Evolutionary conservation across 2,113 vertebrate species (phyloP), one percentile per base, ranked within the genome.

Genomic region (Rousettus leschenaultii): DNA sequence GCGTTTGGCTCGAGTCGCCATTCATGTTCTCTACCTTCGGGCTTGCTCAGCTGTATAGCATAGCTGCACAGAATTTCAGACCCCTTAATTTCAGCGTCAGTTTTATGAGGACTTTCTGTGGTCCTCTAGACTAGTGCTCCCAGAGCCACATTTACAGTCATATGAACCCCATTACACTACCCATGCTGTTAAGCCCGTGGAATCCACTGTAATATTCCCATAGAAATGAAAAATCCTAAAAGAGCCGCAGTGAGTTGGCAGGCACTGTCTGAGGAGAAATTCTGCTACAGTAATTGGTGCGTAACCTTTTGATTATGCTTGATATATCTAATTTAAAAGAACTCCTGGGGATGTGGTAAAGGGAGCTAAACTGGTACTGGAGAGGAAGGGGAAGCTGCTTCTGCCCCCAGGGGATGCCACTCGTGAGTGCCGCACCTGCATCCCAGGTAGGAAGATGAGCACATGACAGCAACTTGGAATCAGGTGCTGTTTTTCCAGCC

Each of bases 361-460:
- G 28, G 30, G n/a, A 45, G 24, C 13, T 28, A 12, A 6, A 8
- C 26, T 8, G n/a, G 33, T 33, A 33, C 71, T 71, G 7, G 22
- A 40, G 83, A 40, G 6, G 9, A 19, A 13, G 55, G 24, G 28
- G 55, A 14, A 0, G 33, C 16, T 7, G 1, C 43, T 16, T 30
- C 7, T 16, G 0, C 35, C 82, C 7, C 0, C 13, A 4, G 12
- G 19, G 35, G 22, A 65, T 35, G 24, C 55, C 16, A 48, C 68
- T 40, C 24, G 48, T 57, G 57, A 15, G 48, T 30, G 45, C 30
- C 0, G 0, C 16, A 18, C 19, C 74, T 0, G 16, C 6, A 13
- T 13, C 35, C 21, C 0, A 1, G 6, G 13, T 7, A 0, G 19
- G n/a, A 7, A 28, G 33, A n/a, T 3, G 13, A 28, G 3, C 5